These are phyloP conservation scores for Trichogramma evanescens DNA, from an alignment of 2,888 invertebrate genomes.

Conservation along the genomic window DNA sequence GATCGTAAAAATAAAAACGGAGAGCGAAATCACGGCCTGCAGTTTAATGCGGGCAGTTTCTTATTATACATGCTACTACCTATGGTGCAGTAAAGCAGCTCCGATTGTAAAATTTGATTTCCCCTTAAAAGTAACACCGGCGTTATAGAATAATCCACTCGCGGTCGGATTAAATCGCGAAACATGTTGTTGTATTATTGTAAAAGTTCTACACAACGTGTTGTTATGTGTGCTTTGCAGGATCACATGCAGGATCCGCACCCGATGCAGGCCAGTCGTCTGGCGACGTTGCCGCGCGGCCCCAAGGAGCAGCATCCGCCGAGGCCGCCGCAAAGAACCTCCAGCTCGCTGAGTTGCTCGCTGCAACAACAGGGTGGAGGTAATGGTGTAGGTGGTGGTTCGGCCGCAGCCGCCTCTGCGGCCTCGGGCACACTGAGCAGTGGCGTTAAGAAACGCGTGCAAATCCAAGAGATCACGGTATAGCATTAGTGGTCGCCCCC, in stretches of 20 bases:
- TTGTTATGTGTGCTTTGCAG: conserved; percentile 2
- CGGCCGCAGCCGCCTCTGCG: conserved; percentile 19
- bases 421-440: conserved; percentile 28
- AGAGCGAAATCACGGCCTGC: too few species aligned
- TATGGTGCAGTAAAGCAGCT: too few species aligned
- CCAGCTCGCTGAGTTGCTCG: background rate
- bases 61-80: too few species aligned
- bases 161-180: background rate
- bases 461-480: conserved; percentile 75
- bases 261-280: background rate
- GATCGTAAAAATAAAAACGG: too few species aligned
- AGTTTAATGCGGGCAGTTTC: too few species aligned
- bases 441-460: conserved; percentile 66
- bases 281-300: background rate
- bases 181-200: background rate
- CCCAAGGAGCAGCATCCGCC: conserved; percentile 28
- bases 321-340: conserved; percentile 30
- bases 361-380: too few species aligned
- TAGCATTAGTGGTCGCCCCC: conserved; percentile 53
- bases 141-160: too few species aligned
- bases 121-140: too few species aligned
- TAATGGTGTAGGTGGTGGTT: too few species aligned
- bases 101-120: too few species aligned
- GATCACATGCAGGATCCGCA: conserved; percentile 17
- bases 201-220: background rate